These are phyloP conservation scores for Echinarachnius parma DNA, from an alignment of 53 echinoderm and acorn worm genomes.

Conservation along the genomic window DNA sequence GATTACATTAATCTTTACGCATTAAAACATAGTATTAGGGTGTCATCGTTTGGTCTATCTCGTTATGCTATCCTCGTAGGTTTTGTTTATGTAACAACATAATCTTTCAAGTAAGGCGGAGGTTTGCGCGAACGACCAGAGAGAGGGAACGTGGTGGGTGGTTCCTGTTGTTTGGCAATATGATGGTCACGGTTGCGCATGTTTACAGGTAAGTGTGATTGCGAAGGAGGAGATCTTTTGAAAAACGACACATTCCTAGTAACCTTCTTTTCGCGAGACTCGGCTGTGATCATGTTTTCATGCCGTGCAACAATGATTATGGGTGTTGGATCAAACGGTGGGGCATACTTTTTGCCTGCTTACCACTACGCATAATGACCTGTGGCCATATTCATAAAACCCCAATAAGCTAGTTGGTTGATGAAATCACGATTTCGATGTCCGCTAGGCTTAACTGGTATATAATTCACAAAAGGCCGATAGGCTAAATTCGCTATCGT, in stretches of 20 bases:
- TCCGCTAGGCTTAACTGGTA: too few relatives aligned
- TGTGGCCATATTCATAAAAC: too few relatives aligned
- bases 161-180: background rate
- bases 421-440: too few relatives aligned
- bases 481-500: too few relatives aligned
- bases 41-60: too few relatives aligned
- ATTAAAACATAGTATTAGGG: too few relatives aligned
- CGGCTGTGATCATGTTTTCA: constrained; percentile 30
- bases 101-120: constrained; percentile 19
- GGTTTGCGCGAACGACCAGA: background rate
- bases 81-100: too few relatives aligned
- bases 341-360: constrained; percentile 6
- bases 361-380: constrained; percentile 19
- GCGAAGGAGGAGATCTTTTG: constrained; percentile 15
- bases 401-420: too few relatives aligned
- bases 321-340: constrained; percentile 30
- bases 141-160: background rate
- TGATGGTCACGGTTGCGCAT: background rate
- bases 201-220: background rate
- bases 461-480: too few relatives aligned
- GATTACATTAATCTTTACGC: too few relatives aligned
- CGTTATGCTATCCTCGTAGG: too few relatives aligned
- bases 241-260: constrained; percentile 26
- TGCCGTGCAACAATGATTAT: background rate
- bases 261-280: constrained; percentile 2